Percentiles rank a stretch among this genome's conserved stretches.
phyloP scores from a whole-genome alignment of 2,888 invertebrate species.

The Metellina segmentata region DNA sequence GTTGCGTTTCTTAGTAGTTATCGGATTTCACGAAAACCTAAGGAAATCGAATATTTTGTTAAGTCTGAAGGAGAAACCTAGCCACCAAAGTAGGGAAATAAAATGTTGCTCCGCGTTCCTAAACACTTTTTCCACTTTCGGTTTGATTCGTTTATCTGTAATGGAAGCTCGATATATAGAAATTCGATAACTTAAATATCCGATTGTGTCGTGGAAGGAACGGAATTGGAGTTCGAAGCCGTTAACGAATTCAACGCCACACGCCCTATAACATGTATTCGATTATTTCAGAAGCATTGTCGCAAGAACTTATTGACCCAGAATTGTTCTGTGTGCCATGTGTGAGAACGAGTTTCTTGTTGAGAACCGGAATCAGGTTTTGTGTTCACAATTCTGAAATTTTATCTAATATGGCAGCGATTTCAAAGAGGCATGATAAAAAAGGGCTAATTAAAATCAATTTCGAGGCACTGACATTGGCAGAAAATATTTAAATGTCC shows the following conservation, averaged over 20 bases:
- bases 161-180: conserved; percentile 20
- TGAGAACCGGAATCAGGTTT: no score
- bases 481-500: no score
- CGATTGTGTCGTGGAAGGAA: background rate
- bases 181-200: conserved; percentile 49
- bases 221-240: background rate
- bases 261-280: background rate
- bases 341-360: no score
- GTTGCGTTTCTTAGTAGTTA: background rate
- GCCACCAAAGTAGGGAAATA: background rate
- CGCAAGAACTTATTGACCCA: background rate
- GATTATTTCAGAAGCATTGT: background rate
- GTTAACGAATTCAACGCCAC: background rate
- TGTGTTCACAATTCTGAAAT: no score
- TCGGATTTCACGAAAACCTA: background rate
- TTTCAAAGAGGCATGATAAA: no score
- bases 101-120: background rate
- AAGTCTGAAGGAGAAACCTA: background rate
- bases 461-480: no score
- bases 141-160: background rate
- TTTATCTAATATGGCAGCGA: no score
- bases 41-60: background rate
- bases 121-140: conserved; percentile 3
- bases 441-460: no score
- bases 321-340: background rate